These are phyloP conservation scores for Dipodomys ordii DNA, from an alignment of 2,113 vertebrate species.

Conservation along the genomic window DNA sequence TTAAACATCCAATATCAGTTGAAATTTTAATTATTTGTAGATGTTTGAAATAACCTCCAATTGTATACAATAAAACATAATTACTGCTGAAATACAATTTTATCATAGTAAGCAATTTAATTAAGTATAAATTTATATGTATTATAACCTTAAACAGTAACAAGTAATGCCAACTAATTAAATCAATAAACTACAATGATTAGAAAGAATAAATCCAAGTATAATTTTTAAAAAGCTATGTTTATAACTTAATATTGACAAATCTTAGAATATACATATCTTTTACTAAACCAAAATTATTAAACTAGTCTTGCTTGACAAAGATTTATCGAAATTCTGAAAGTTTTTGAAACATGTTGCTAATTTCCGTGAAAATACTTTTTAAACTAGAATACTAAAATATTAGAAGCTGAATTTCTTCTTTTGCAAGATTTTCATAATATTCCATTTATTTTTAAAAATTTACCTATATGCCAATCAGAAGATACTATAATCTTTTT, in stretches of 20 bases:
- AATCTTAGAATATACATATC: neutral
- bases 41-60: slow-evolving; percentile 7
- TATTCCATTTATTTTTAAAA: neutral
- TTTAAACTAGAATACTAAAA: neutral
- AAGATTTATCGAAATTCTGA: neutral
- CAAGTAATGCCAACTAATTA: neutral
- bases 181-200: neutral
- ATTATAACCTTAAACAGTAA: neutral
- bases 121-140: neutral
- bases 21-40: neutral
- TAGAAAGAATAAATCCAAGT: neutral
- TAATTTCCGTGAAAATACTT: neutral
- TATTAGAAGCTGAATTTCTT: slow-evolving; percentile 23
- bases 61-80: neutral
- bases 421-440: neutral
- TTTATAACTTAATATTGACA: neutral
- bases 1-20: neutral
- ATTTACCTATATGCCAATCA: neutral
- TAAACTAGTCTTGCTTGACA: neutral
- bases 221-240: neutral
- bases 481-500: neutral
- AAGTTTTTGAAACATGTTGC: neutral
- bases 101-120: neutral
- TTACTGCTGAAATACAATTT: neutral
- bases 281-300: neutral